Evolutionary conservation across 2,113 vertebrate genomes (phyloP), one percentile per base, ranked within the genome.

Genomic region (Lipophrys pholis): DNA sequence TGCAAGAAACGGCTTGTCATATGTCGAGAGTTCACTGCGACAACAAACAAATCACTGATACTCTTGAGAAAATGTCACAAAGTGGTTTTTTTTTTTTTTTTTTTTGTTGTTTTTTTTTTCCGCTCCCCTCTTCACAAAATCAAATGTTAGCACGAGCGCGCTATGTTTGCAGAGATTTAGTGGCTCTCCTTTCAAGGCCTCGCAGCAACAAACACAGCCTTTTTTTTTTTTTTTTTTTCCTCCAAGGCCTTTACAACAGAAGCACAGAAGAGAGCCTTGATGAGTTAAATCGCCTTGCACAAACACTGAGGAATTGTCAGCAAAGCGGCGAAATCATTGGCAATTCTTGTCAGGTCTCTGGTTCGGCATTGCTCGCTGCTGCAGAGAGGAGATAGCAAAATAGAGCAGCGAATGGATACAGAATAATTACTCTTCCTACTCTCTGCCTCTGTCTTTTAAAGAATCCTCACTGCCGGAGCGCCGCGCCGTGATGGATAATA

Each of bases 251-350:
- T 30, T 79, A 78, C 84, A 83, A 81, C 87, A 90, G 76, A 90
- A 86, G 89, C 89, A 93, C 89, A 89, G 79, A 82, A 71, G 85
- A 90, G 84, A 77, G 89, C 85, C 90, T 92, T 91, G 90, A 91
- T 90, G 90, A 90, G 82, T 89, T 82, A 90, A 93, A 90, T 90
- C 84, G 84, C 81, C 84, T 84, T 58, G 83, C 91, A 84, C 85
- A 90, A 91, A 93, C 89, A 93, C 86, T 90, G 83, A 91, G 89
- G 87, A 87, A 92, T 89, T 90, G 89, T 91, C 85, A 80, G 86
- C 69, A 84, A 83, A 88, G 82, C 78, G 70, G 83, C 80, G 53
- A 85, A 92, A 91, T 91, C 92, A 93, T 93, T 93, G 91, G 88
- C 88, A 90, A 93, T 93, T 92, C 91, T 87, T 78, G 84, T 92